phyloP scores from a whole-genome alignment of 1,140 invertebrate genomes.

The Ganaspis sp. region DNA sequence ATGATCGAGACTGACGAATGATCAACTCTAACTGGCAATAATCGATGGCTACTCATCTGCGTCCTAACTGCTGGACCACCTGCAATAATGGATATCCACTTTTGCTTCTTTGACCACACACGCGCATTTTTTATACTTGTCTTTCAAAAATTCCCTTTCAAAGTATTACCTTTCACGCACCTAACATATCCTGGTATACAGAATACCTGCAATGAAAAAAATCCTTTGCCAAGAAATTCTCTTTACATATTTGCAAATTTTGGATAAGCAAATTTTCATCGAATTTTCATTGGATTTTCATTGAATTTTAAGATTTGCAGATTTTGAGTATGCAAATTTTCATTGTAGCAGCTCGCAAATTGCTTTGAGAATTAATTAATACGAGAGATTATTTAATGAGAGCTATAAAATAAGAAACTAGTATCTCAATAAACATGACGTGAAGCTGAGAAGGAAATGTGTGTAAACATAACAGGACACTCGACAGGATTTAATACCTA shows the following conservation, averaged over 20 bases:
- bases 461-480: neutral
- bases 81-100: neutral
- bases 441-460: neutral
- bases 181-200: too few relatives aligned
- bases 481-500: constrained; percentile 1
- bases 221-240: too few relatives aligned
- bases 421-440: neutral
- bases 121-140: neutral
- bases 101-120: constrained; percentile 8
- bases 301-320: too few relatives aligned
- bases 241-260: too few relatives aligned
- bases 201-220: too few relatives aligned
- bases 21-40: constrained; percentile 52
- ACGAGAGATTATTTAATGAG: neutral
- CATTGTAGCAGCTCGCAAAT: too few relatives aligned
- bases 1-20: constrained; percentile 48
- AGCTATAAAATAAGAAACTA: neutral
- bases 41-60: constrained; percentile 44
- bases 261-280: too few relatives aligned
- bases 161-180: neutral
- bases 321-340: too few relatives aligned
- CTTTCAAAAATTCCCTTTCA: neutral
- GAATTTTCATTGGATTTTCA: too few relatives aligned
- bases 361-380: neutral
- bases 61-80: constrained; percentile 7